These are phyloP conservation scores for Anneissia japonica DNA, from an alignment of 35 echinoderm and acorn worm genomes.

Conservation along the genomic window DNA sequence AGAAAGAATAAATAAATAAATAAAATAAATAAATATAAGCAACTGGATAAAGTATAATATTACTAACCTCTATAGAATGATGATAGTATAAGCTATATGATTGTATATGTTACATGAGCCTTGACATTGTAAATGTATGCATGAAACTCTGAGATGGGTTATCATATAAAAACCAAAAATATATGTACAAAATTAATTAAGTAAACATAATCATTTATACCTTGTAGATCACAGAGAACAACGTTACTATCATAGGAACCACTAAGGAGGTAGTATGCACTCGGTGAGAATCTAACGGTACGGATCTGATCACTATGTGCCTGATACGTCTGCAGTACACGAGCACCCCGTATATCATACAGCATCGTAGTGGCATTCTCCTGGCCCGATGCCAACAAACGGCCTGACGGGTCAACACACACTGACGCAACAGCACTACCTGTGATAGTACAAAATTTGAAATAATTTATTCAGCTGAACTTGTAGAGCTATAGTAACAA, in stretches of 20 bases:
- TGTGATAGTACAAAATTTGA: constrained; percentile 9
- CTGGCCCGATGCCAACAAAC: constrained; percentile 79
- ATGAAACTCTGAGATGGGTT: too few relatives aligned
- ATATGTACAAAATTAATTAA: too few relatives aligned
- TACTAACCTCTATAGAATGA: too few relatives aligned
- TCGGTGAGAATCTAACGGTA: constrained; percentile 80
- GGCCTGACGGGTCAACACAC: constrained; percentile 63
- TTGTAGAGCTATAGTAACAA: too few relatives aligned
- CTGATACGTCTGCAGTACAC: constrained; percentile 70
- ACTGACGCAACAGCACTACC: constrained; percentile 62
- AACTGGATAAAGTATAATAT: too few relatives aligned
- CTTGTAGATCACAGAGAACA: constrained; percentile 69
- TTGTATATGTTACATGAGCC: too few relatives aligned
- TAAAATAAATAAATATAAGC: too few relatives aligned
- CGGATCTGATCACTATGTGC: constrained; percentile 72
- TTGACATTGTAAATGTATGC: too few relatives aligned
- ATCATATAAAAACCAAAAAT: too few relatives aligned
- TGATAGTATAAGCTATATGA: too few relatives aligned
- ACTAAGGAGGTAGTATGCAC: constrained; percentile 66
- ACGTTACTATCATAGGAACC: constrained; percentile 84
- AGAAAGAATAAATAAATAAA: too few relatives aligned
- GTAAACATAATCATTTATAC: too few relatives aligned
- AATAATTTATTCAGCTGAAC: not conserved
- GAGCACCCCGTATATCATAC: constrained; percentile 86
- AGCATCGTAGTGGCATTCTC: constrained; percentile 80